These are phyloP conservation scores for Tribolium madens DNA, from an alignment of 1,140 invertebrate genomes.

Conservation along the genomic window DNA sequence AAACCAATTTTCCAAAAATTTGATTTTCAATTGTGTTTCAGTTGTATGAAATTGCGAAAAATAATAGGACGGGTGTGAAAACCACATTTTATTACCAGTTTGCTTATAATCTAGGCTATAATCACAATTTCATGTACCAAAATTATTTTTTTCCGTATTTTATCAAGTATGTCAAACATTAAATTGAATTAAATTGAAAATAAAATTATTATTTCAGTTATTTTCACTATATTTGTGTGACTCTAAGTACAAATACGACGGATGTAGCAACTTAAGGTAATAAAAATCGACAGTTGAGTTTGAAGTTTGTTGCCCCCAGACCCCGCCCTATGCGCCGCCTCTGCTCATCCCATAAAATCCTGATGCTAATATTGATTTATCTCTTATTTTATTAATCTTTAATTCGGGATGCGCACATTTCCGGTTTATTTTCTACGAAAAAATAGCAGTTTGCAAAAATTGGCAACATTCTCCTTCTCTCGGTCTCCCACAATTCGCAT, in stretches of 20 bases:
- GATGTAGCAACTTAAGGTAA: background rate
- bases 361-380: background rate
- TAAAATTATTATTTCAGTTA: slow-evolving; percentile 10
- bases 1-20: too few species aligned
- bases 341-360: background rate
- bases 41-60: slow-evolving; percentile 51
- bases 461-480: background rate
- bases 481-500: background rate
- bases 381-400: background rate
- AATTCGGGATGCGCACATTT: background rate
- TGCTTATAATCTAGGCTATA: slow-evolving; percentile 42
- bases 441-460: background rate
- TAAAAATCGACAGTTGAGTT: too few species aligned
- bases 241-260: background rate
- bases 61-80: slow-evolving; percentile 28
- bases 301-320: too few species aligned
- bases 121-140: slow-evolving; percentile 56
- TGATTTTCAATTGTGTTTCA: slow-evolving; percentile 39
- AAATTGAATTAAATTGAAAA: background rate
- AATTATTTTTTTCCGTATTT: slow-evolving; percentile 52
- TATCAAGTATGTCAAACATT: slow-evolving; percentile 50
- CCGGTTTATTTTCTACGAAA: background rate
- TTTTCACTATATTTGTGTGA: slow-evolving; percentile 10
- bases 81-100: slow-evolving; percentile 50
- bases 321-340: background rate